Evolutionary conservation across 2,888 invertebrate species (phyloP), one percentile per base, ranked within the genome.

Genomic region (Athalia rosae): DNA sequence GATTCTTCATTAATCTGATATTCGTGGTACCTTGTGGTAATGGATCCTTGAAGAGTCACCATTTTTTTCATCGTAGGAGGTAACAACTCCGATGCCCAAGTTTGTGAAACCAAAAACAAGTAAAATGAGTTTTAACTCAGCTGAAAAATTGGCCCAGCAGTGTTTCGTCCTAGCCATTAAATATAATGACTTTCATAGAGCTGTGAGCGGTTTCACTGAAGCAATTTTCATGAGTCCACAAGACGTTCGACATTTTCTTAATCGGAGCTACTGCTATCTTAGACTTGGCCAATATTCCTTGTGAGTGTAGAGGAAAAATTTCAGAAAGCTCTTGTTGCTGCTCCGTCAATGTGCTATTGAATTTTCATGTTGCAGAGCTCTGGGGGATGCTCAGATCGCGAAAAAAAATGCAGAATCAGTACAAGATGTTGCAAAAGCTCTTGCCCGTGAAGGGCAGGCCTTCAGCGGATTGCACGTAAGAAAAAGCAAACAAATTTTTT

Each of bases 211-310:
- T 76, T 78, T 83, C n/a, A 76, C 67, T 6, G 66, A 76, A 74
- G 81, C 79, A 0, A 81, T 83, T 47, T 69, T 45, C 59, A 71
- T 79, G 15, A 79, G 82, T 76, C 66, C 59, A 7, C 69, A 41
- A 0, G 80, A 82, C 61, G 47, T 76, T 43, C 79, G 81, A 41
- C 81, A 82, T 78, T 80, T 81, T 64, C 80, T 82, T 8, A 83
- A 83, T 79, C 80, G 83, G 0, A 83, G 83, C 66, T 83, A 81
- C 64, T 82, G 80, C 62, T 79, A 80, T 43, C 78, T 83, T 15
- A 79, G 80, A 13, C 13, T 61, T 8, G 82, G 80, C n/a, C 15
- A 80, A 48, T 82, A 78, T 74, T 3, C 47, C 1, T 47, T 58
- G 83, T 82, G 45, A 76, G 80, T 81, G 45, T 58, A 56, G 8